Conservation (phyloP, 30 jellyfish, hydroid and myxozoan species). For the Chironex yamaguchii region DNA sequence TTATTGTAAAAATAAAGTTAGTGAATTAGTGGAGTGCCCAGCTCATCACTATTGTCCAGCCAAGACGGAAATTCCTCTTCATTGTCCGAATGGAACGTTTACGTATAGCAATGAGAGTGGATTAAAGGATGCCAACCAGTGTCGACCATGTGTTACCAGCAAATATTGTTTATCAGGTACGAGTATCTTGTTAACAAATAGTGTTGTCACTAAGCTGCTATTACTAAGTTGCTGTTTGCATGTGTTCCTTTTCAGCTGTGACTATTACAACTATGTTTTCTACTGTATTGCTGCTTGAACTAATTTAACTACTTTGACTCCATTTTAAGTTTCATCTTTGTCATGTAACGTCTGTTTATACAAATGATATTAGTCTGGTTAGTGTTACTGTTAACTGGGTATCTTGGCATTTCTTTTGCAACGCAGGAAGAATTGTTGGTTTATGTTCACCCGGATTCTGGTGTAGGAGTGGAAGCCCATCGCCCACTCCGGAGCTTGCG, state of each 20-base stretch:
- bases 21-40: constrained; percentile 87
- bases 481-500: constrained; percentile 86
- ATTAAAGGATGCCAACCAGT: constrained; percentile 72
- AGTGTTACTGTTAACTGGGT: no score
- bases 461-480: constrained; percentile 97
- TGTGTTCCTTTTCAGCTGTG: no score
- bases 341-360: no score
- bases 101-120: constrained; percentile 89
- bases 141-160: constrained; percentile 88
- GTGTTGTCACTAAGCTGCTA: no score
- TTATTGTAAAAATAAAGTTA: constrained; percentile 85
- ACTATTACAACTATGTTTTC: no score
- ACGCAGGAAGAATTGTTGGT: constrained; percentile 77
- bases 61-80: constrained; percentile 76
- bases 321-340: no score
- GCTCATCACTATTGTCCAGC: constrained; percentile 83
- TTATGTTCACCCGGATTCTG: constrained; percentile 89
- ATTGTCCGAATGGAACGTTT: constrained; percentile 98
- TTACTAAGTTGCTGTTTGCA: no score
- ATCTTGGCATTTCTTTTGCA: neutral
- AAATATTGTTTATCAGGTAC: constrained; percentile 88
- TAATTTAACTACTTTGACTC: no score
- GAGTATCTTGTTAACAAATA: neutral
- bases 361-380: no score
- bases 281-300: no score